Conservation (phyloP, 2,797 vertebrate genomes). For the Philypnodon macrostomus region DNA sequence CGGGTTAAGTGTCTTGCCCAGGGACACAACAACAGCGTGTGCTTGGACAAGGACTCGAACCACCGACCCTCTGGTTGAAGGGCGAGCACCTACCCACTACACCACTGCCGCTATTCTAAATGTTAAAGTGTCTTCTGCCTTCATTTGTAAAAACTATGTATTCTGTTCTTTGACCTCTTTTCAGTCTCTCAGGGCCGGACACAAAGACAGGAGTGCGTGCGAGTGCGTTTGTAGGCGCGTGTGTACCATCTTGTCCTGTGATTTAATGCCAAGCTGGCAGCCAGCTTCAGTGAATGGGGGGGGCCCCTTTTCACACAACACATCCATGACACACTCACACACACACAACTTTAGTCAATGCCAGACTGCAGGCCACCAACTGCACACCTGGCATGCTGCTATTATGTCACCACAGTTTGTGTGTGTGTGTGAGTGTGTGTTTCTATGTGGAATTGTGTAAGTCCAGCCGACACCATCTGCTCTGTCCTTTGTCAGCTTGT, state of each 20-base stretch:
- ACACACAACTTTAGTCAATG: slow-evolving; percentile 48
- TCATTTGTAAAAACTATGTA: slow-evolving; percentile 38
- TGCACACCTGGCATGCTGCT: slow-evolving; percentile 75
- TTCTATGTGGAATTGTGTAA: slow-evolving; percentile 54
- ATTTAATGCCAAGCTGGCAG: slow-evolving; percentile 78
- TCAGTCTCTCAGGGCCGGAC: slow-evolving; percentile 48
- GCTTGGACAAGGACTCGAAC: too few species aligned
- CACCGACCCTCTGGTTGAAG: too few species aligned
- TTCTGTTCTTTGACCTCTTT: slow-evolving; percentile 62
- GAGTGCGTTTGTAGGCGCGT: slow-evolving; percentile 16
- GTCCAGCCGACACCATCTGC: slow-evolving; percentile 74
- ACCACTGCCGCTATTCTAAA: too few species aligned
- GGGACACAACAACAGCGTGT: too few species aligned
- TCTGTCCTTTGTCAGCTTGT: slow-evolving; percentile 72
- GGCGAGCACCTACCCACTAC: too few species aligned
- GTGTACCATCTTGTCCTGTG: slow-evolving; percentile 64
- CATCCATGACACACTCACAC: slow-evolving; percentile 35
- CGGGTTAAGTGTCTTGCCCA: too few species aligned
- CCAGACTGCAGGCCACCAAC: slow-evolving; percentile 74
- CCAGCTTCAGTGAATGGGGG: slow-evolving; percentile 69
- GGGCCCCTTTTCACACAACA: slow-evolving; percentile 73
- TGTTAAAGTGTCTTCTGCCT: slow-evolving; percentile 32
- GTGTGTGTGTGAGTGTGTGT: slow-evolving; percentile 19
- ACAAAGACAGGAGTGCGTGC: slow-evolving; percentile 52
- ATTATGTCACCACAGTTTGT: slow-evolving; percentile 71